Conservation (phyloP, 2,113 vertebrate species). For the Chaetura pelagica region DNA sequence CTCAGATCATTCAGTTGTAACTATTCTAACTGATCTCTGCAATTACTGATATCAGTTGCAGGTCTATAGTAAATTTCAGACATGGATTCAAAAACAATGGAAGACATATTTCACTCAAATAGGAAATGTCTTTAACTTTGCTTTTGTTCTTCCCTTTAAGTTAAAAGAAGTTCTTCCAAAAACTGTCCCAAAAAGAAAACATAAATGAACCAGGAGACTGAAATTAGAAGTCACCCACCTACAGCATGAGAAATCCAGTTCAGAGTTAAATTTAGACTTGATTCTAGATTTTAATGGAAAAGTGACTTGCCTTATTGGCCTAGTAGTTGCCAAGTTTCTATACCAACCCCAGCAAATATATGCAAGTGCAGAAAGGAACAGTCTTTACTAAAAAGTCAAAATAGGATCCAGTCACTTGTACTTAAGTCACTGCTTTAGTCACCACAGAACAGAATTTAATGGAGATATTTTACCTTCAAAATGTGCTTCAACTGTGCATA, state of each 20-base stretch:
- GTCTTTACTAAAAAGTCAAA: background rate
- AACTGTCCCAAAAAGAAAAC: background rate
- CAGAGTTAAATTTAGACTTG: background rate
- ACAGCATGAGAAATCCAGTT: background rate
- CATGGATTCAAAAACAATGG: background rate
- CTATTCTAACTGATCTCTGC: background rate
- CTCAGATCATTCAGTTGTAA: background rate
- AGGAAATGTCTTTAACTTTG: background rate
- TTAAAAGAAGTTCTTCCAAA: background rate
- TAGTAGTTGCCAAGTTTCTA: too few relatives aligned
- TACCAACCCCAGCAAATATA: background rate
- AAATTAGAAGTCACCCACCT: background rate
- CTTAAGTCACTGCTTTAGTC: background rate
- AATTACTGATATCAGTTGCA: fast-evolving
- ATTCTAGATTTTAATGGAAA: background rate
- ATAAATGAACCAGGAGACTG: background rate
- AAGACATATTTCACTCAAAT: background rate
- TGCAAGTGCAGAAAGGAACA: background rate
- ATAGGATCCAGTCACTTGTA: too few relatives aligned
- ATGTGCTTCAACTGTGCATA: background rate
- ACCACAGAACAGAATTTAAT: background rate
- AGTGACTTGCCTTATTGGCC: background rate
- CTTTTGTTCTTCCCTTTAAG: background rate
- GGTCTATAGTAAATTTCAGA: background rate
- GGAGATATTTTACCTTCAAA: background rate